Conservation (phyloP, 2,888 invertebrate species). For the Morpho achilles region DNA sequence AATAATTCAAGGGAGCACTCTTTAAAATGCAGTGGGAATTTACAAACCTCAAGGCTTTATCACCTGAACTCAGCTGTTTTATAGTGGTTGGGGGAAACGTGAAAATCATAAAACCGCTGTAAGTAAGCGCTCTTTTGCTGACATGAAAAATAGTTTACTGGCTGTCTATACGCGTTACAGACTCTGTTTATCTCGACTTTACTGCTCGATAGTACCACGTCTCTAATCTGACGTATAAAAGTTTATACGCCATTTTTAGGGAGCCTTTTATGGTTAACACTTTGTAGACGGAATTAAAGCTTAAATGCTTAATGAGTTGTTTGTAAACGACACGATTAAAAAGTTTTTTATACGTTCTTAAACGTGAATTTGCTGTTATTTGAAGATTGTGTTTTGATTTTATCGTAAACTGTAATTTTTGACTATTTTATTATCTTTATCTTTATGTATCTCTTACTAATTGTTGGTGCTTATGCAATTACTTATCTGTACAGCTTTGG, state of each 20-base stretch:
- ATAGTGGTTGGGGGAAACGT: conserved; percentile 28
- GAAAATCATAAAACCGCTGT: conserved; percentile 46
- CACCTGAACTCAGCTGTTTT: conserved; percentile 58
- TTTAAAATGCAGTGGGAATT: conserved; percentile 67
- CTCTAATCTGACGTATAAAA: conserved; percentile 73
- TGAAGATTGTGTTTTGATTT: conserved; percentile 8
- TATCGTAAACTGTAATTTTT: conserved; percentile 7
- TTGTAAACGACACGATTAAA: conserved; percentile 57
- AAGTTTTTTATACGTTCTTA: conserved; percentile 60
- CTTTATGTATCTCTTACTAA: no score
- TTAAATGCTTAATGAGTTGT: conserved; percentile 58
- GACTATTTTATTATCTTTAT: no score
- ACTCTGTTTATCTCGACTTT: conserved; percentile 62
- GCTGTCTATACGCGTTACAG: conserved; percentile 54
- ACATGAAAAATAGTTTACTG: conserved; percentile 76
- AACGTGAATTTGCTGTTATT: conserved; percentile 28
- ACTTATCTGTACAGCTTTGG: no score
- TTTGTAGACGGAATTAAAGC: conserved; percentile 66
- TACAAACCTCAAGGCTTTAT: conserved; percentile 64
- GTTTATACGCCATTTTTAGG: conserved; percentile 68
- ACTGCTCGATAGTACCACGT: conserved; percentile 53
- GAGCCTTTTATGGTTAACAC: conserved; percentile 63
- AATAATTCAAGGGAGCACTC: conserved; percentile 70
- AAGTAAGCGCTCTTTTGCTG: conserved; percentile 70
- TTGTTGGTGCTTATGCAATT: no score